A percentile compares a stretch with the other conserved stretches of the same genome.
Evolutionary conservation across 2,888 invertebrate species (phyloP).

Genomic region (Tachina lurida): DNA sequence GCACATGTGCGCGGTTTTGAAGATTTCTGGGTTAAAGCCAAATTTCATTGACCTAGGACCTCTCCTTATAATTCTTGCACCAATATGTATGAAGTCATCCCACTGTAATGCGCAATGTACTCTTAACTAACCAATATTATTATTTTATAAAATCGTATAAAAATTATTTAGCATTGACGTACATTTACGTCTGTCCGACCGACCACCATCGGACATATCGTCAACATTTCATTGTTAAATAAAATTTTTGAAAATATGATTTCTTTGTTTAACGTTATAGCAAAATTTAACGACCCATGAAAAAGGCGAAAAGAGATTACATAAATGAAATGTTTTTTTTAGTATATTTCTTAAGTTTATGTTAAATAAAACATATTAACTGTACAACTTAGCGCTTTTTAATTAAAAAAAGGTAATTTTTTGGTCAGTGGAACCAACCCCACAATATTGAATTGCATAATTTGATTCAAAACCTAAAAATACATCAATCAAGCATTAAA

Average conservation of each 20-base stretch:
- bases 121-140: too few relatives aligned
- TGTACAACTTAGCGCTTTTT: slow-evolving; percentile 50
- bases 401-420: slow-evolving; percentile 20
- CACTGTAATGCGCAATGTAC: too few relatives aligned
- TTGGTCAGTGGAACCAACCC: slow-evolving; percentile 34
- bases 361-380: slow-evolving; percentile 23
- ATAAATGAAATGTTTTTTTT: slow-evolving; percentile 73
- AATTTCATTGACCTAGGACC: too few relatives aligned
- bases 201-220: background rate
- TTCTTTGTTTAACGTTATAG: slow-evolving; percentile 59
- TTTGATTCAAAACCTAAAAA: slow-evolving; percentile 45
- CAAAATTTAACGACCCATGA: slow-evolving; percentile 78
- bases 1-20: too few relatives aligned
- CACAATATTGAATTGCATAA: slow-evolving; percentile 54
- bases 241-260: slow-evolving; percentile 19
- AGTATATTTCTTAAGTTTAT: slow-evolving; percentile 35
- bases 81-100: too few relatives aligned
- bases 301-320: slow-evolving; percentile 78
- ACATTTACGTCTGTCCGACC: background rate
- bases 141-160: too few relatives aligned
- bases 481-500: too few relatives aligned
- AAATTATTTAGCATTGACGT: too few relatives aligned
- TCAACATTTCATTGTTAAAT: slow-evolving; percentile 32
- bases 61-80: too few relatives aligned
- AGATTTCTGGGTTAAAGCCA: too few relatives aligned